Evolutionary conservation across 1,140 invertebrate species (phyloP).

Genomic region (Lepeophtheirus salmonis): DNA sequence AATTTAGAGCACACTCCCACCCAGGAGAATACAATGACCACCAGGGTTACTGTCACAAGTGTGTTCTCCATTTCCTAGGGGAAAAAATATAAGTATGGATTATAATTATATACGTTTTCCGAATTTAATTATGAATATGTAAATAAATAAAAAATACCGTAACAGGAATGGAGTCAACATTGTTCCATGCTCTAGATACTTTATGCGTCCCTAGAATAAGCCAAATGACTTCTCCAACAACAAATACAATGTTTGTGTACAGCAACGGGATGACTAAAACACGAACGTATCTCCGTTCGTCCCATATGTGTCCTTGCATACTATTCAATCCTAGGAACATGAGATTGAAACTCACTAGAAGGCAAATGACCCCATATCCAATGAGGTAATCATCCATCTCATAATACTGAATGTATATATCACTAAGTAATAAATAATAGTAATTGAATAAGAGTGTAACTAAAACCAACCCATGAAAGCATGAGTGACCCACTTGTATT

Average conservation of each 20-base stretch:
- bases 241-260: not conserved
- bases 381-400: not conserved
- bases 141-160: not conserved
- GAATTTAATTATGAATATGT: no score
- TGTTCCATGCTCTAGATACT: not conserved
- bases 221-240: not conserved
- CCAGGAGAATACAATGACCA: constrained; percentile 1
- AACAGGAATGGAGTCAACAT: not conserved
- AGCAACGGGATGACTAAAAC: not conserved
- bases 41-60: not conserved
- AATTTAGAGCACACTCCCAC: not conserved
- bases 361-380: not conserved
- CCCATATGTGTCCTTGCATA: not conserved
- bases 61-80: not conserved
- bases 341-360: not conserved
- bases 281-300: not conserved
- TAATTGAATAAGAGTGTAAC: not conserved
- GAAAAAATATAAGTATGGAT: no score
- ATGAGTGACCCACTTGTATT: no score
- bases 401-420: not conserved
- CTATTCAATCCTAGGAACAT: not conserved
- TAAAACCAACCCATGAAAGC: no score
- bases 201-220: not conserved
- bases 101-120: no score
- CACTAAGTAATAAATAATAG: not conserved